phyloP scores from a whole-genome alignment of 2,113 vertebrate species.

The Ciconia stormi region DNA sequence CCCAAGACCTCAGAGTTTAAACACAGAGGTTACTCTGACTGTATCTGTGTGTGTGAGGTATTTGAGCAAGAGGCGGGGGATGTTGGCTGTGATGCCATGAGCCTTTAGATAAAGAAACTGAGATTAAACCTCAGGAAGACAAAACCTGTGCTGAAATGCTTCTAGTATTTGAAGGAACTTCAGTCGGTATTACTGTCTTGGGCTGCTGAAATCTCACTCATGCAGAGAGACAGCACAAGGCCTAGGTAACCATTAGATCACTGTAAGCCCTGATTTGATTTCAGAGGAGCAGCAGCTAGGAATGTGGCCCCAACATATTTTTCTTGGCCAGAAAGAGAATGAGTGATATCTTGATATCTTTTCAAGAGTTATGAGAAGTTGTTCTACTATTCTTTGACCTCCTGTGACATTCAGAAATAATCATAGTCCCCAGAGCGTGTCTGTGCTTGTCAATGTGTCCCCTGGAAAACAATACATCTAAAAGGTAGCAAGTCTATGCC shows the following conservation, averaged over 20 bases:
- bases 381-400: background rate
- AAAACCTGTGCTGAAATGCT: background rate
- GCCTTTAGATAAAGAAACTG: background rate
- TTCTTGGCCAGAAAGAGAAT: background rate
- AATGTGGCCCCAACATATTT: background rate
- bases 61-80: background rate
- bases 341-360: background rate
- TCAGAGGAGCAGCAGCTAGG: background rate
- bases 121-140: background rate
- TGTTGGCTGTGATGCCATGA: fast-evolving
- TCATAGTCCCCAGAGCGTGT: background rate
- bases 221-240: background rate
- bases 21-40: background rate
- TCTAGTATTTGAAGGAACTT: background rate
- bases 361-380: background rate
- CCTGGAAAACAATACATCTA: background rate
- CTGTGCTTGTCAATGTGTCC: background rate
- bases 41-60: background rate
- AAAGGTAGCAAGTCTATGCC: background rate
- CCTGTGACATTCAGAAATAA: background rate
- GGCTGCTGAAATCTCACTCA: background rate
- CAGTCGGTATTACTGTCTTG: background rate
- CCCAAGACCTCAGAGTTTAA: background rate
- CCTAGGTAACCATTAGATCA: background rate
- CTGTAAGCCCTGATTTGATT: background rate